Base-by-base conservation (phyloP, 2,113 vertebrate species). In the Crotalus viridis region DNA sequence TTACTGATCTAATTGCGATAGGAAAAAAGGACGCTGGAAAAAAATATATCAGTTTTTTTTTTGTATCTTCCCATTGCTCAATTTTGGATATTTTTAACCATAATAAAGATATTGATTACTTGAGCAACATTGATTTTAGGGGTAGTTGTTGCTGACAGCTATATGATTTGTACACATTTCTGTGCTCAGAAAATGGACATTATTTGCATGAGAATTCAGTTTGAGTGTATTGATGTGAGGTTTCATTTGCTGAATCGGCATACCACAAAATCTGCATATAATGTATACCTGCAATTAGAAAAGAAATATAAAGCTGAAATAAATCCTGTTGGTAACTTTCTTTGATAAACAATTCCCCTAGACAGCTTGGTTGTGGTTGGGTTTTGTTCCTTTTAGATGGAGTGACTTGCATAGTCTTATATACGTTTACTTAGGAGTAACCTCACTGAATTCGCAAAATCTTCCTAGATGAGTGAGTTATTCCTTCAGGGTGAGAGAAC, bases 71-170 rank as follows among this genome's bases (percentile, higher is more conserved):
- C 93, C 89, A 74, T 92, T 94, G 94, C 90, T 85, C 91, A 74
- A 19, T 88, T 88, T 55, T 54, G 61, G 61, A 89, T 56, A 89
- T 89, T 74, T 92, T 56, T 89, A 64, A 88, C 33, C 88, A 93
- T 94, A 96, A 96, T 94, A 97, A 96, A 91, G 96, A 96, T 93
- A 97, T 96, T 95, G 95, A 97, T 94, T 94, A 93, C 85, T 94
- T 81, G 54, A 95, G 81, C 55, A 92, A 15, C 96, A 97, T 93
- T 95, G 96, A 96, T 95, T 96, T 95, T 94, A 94, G 13, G 24
- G 93, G 93, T 94, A 4, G 0, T 61, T 93, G 90, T 89, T 94
- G 95, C 95, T 94, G 94, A 95, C 95, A 95, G 95, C 95, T 96
- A 94, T 94, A 94, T 90, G 94, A 96, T 97, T 96, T 96, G 92